These are phyloP conservation scores for Holothuria scabra DNA, from an alignment of 53 echinoderm and acorn worm genomes.

Conservation along the genomic window DNA sequence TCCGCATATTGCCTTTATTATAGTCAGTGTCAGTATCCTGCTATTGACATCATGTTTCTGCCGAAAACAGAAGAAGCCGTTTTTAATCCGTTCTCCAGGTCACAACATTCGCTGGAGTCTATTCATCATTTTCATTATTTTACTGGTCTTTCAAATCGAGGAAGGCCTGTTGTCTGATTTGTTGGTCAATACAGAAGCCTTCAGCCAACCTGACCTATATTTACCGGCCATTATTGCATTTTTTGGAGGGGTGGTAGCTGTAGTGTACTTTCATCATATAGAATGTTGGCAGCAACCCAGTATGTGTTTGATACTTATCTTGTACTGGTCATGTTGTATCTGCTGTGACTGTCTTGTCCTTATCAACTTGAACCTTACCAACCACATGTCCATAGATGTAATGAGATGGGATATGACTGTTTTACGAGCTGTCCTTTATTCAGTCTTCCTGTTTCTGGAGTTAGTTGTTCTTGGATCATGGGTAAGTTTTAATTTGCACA, in stretches of 20 bases:
- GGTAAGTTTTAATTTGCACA: not conserved
- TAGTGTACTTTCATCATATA: slow-evolving; percentile 77
- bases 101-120: slow-evolving; percentile 80
- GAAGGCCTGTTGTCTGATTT: slow-evolving; percentile 80
- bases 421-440: slow-evolving; percentile 54
- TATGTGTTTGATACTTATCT: slow-evolving; percentile 65
- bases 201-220: slow-evolving; percentile 84
- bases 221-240: slow-evolving; percentile 64
- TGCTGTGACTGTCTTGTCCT: slow-evolving; percentile 57
- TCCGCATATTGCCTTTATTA: slow-evolving; percentile 66
- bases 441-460: slow-evolving; percentile 65
- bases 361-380: slow-evolving; percentile 48
- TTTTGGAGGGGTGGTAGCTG: slow-evolving; percentile 54
- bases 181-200: slow-evolving; percentile 40
- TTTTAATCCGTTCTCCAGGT: slow-evolving; percentile 72
- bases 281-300: slow-evolving; percentile 73
- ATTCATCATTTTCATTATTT: slow-evolving; percentile 52
- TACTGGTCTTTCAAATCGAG: slow-evolving; percentile 59
- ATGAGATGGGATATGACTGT: slow-evolving; percentile 76
- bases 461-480: slow-evolving; percentile 59
- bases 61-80: slow-evolving; percentile 50
- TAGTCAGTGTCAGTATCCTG: slow-evolving; percentile 60
- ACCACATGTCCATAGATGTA: slow-evolving; percentile 25
- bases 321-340: slow-evolving; percentile 66
- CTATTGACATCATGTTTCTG: slow-evolving; percentile 69